Evolutionary conservation across 2,113 vertebrate genomes (phyloP).

Genomic region (Forbesichthys papilliferus): DNA sequence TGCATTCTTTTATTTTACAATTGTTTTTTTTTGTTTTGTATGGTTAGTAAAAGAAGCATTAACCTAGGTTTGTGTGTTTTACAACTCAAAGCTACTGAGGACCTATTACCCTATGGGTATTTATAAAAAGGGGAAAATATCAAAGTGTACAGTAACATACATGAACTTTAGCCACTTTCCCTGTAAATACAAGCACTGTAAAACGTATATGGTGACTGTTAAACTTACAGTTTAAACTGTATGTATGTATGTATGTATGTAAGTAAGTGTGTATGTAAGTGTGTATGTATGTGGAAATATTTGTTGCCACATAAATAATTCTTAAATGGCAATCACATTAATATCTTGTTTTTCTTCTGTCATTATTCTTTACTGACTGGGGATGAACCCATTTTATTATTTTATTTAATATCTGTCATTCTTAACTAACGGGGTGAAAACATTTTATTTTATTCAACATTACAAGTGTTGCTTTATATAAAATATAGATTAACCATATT

Average conservation of each 20-base stretch:
- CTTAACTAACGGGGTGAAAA: background rate
- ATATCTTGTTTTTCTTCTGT: constrained; percentile 17
- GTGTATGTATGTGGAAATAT: constrained; percentile 79
- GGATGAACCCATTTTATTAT: background rate
- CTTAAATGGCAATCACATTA: constrained; percentile 80
- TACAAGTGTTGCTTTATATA: background rate
- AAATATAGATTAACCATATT: background rate
- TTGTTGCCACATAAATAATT: constrained; percentile 85
- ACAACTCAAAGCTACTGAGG: constrained; percentile 94
- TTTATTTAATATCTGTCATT: background rate
- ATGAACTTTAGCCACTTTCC: constrained; percentile 88
- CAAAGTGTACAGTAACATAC: constrained; percentile 88
- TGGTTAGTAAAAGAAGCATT: constrained; percentile 82
- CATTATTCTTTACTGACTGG: background rate
- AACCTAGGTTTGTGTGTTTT: constrained; percentile 98
- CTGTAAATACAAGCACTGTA: constrained; percentile 98
- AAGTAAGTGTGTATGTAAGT: background rate
- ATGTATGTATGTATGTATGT: background rate
- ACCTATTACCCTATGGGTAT: constrained; percentile 99
- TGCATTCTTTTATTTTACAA: constrained; percentile 80
- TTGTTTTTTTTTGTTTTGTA: constrained; percentile 74
- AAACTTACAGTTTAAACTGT: constrained; percentile 79
- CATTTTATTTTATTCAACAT: background rate
- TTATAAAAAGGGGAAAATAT: constrained; percentile 93
- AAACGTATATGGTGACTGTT: constrained; percentile 82